Evolutionary conservation across 2,797 vertebrate genomes (phyloP).

Genomic region (Sphenopsis melanotis): DNA sequence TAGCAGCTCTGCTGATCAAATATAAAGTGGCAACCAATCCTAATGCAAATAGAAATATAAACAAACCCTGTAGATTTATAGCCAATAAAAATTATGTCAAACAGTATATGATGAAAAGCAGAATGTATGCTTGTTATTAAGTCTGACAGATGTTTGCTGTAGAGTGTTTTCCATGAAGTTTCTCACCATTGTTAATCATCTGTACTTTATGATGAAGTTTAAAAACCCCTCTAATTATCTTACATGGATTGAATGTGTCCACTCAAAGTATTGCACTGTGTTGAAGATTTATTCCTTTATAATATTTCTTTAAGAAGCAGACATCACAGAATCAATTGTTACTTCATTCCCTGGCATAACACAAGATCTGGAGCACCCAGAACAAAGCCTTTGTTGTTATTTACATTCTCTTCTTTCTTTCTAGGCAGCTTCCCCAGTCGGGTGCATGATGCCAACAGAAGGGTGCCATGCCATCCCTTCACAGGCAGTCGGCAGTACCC

Average conservation of each 20-base stretch:
- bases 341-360: background rate
- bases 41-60: background rate
- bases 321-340: background rate
- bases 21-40: background rate
- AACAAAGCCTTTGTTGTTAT: background rate
- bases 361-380: background rate
- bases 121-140: background rate
- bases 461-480: background rate
- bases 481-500: accelerated
- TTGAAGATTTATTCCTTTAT: background rate
- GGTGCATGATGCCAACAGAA: accelerated
- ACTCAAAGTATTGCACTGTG: background rate
- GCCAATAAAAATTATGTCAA: constrained; percentile 40
- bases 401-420: background rate
- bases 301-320: background rate
- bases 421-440: background rate
- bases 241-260: background rate
- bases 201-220: background rate
- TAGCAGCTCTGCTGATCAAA: background rate
- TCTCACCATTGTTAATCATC: background rate
- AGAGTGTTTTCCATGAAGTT: background rate
- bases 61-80: constrained; percentile 35
- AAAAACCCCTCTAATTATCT: constrained; percentile 11
- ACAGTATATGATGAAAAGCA: background rate
- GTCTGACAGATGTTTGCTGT: background rate